A percentile compares a stretch with the other conserved stretches of the same genome.
These are phyloP conservation scores for Plebejus melissa DNA, from an alignment of 2,888 invertebrate species.

Conservation along the genomic window DNA sequence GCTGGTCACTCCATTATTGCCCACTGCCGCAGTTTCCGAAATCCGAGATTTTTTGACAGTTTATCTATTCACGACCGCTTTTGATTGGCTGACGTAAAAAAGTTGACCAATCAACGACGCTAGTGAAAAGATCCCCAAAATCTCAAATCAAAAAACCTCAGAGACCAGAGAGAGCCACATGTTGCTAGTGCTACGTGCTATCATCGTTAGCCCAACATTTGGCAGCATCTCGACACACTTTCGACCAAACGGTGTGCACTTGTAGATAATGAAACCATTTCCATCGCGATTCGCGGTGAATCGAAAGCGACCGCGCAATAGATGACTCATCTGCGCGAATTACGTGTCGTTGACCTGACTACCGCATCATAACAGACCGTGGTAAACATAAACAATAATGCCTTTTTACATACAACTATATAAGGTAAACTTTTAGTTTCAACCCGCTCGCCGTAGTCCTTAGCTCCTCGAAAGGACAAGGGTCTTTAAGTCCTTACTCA, in stretches of 20 bases:
- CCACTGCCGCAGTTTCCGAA: too few species aligned
- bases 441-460: neutral
- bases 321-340: slow-evolving; percentile 23
- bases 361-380: slow-evolving; percentile 11
- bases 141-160: too few species aligned
- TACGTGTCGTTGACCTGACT: slow-evolving; percentile 11
- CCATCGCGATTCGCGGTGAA: neutral
- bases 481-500: neutral
- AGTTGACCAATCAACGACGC: too few species aligned
- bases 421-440: slow-evolving; percentile 5
- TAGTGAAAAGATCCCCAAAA: too few species aligned
- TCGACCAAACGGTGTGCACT: neutral
- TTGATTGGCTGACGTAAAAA: too few species aligned
- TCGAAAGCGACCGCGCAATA: slow-evolving; percentile 22
- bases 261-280: slow-evolving; percentile 23
- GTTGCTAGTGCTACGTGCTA: too few species aligned
- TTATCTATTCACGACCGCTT: too few species aligned
- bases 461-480: neutral
- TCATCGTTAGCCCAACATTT: neutral
- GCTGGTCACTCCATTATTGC: neutral
- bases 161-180: too few species aligned
- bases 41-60: too few species aligned
- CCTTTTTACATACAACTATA: slow-evolving; percentile 1
- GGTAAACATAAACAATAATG: neutral
- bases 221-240: slow-evolving; percentile 5